Percentiles rank a stretch among this genome's conserved stretches.
These are phyloP conservation scores for Porites cylindrica DNA, from an alignment of 92 coral and sea anemone genomes.

Conservation along the genomic window DNA sequence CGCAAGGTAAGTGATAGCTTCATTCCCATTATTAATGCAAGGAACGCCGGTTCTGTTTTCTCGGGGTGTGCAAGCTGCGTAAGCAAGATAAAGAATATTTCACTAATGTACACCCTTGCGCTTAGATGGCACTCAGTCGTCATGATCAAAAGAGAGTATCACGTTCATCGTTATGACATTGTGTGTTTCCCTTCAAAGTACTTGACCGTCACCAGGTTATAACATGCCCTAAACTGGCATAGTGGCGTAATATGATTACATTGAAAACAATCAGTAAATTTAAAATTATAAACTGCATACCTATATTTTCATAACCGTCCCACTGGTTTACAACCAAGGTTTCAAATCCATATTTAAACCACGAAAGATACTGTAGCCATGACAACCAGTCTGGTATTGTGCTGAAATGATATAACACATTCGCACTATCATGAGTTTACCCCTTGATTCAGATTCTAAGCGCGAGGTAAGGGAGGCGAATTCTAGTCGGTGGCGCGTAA, in stretches of 20 bases:
- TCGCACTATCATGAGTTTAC: not conserved
- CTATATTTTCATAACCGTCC: constrained; percentile 76
- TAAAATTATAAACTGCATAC: constrained; percentile 39
- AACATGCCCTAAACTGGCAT: no score
- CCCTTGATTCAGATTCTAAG: no score
- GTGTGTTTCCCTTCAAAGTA: no score
- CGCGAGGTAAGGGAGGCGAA: no score
- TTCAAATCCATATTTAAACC: constrained; percentile 94
- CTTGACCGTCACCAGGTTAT: no score
- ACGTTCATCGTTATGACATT: no score
- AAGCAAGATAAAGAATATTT: not conserved
- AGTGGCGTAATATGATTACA: no score
- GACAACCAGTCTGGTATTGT: constrained; percentile 90
- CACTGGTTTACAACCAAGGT: constrained; percentile 89
- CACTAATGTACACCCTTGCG: no score
- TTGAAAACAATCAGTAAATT: not conserved
- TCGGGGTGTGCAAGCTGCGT: not conserved
- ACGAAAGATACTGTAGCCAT: constrained; percentile 90
- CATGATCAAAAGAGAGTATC: no score
- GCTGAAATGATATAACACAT: constrained; percentile 33
- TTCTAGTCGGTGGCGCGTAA: no score
- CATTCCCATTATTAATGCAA: constrained; percentile 37
- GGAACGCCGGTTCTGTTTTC: not conserved
- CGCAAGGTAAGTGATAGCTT: constrained; percentile 36
- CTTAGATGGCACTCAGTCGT: no score